Conservation (phyloP, 2,797 vertebrate genomes). For the Centroberyx gerrardi region DNA sequence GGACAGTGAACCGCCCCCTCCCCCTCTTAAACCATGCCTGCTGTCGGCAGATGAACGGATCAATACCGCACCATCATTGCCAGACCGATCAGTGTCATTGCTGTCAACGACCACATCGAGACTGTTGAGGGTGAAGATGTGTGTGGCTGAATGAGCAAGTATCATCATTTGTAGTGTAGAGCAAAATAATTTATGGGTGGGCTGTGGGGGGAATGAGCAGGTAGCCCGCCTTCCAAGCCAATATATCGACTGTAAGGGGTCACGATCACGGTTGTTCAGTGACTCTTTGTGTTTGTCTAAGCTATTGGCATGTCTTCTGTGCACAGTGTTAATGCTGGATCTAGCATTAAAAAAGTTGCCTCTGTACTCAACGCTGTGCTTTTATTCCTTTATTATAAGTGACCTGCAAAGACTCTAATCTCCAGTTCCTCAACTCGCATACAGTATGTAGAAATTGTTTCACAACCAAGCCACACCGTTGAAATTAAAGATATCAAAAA, state of each 20-base stretch:
- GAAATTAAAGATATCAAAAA: too few relatives aligned
- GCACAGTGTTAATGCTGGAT: not conserved
- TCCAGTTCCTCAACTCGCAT: not conserved
- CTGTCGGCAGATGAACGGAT: slow-evolving; percentile 39
- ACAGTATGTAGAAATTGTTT: not conserved
- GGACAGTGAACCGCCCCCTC: not conserved
- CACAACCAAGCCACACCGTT: too few relatives aligned
- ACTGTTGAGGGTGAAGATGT: slow-evolving; percentile 23
- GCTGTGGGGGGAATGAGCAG: slow-evolving; percentile 2
- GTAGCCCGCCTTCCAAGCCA: not conserved
- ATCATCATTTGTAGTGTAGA: slow-evolving; percentile 34
- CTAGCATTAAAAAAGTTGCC: not conserved
- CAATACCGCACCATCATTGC: slow-evolving; percentile 34
- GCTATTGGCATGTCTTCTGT: not conserved
- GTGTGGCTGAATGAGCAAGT: slow-evolving; percentile 16
- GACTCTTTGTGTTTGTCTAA: not conserved
- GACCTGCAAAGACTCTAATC: not conserved
- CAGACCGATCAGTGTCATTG: slow-evolving; percentile 37
- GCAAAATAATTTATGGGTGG: not conserved
- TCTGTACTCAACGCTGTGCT: not conserved
- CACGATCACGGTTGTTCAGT: not conserved
- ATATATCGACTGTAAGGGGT: not conserved
- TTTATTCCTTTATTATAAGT: not conserved
- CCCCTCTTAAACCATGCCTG: slow-evolving; percentile 34
- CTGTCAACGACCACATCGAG: slow-evolving; percentile 43